Percentiles rank a stretch among this genome's conserved stretches.
phyloP scores from a whole-genome alignment of 2,888 invertebrate genomes.

The Agrochola macilenta region DNA sequence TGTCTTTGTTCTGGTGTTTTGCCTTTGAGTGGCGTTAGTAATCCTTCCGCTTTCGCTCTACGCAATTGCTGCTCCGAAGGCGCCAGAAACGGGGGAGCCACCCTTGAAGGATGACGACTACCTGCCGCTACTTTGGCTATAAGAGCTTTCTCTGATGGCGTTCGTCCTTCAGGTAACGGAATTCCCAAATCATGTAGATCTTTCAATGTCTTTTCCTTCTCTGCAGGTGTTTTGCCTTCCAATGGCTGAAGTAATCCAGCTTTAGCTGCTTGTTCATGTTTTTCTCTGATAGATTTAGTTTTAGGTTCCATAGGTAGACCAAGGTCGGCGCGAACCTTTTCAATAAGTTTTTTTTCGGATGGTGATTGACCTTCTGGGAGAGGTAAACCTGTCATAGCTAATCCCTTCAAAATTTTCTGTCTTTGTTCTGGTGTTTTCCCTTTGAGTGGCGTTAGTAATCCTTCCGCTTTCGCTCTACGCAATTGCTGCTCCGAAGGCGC shows the following conservation, averaged over 20 bases:
- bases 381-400: too few relatives aligned
- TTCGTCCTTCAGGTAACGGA: neutral
- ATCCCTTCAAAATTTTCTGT: too few relatives aligned
- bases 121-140: neutral
- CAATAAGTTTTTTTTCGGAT: neutral
- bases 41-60: too few relatives aligned
- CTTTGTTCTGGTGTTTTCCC: too few relatives aligned
- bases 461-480: neutral
- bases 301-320: neutral
- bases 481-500: neutral
- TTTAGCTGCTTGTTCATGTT: conserved; percentile 2
- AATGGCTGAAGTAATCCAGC: neutral
- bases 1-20: too few relatives aligned
- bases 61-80: too few relatives aligned
- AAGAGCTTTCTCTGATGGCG: neutral
- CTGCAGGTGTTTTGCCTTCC: neutral
- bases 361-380: neutral
- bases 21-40: too few relatives aligned
- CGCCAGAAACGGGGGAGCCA: too few relatives aligned
- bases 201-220: neutral
- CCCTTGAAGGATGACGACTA: too few relatives aligned
- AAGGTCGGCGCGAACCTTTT: neutral
- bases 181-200: neutral
- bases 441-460: too few relatives aligned
- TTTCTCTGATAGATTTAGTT: neutral